A percentile compares a stretch with the other conserved stretches of the same genome.
Conservation (phyloP, 2,888 invertebrate species). For the Chirona hameri region DNA sequence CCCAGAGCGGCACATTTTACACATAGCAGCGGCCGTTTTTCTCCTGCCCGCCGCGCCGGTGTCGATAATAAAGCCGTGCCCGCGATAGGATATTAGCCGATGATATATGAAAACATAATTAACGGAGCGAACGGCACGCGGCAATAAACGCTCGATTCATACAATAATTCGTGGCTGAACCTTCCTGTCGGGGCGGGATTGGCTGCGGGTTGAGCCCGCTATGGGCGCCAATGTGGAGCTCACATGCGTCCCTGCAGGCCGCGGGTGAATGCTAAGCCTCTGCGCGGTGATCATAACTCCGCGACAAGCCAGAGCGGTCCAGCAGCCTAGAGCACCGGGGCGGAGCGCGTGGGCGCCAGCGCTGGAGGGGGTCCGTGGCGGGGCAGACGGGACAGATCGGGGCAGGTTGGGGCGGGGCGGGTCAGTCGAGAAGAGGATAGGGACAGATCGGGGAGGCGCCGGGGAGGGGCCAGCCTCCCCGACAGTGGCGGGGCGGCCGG, state of each 20-base stretch:
- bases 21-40: neutral
- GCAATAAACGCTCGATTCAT: slow-evolving; percentile 14
- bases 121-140: neutral
- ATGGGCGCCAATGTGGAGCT: neutral
- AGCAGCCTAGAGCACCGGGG: neutral
- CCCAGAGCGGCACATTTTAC: neutral
- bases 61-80: slow-evolving; percentile 9
- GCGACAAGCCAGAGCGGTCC: neutral
- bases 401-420: neutral
- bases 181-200: neutral
- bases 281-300: too few species aligned
- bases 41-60: neutral
- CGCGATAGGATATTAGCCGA: slow-evolving; percentile 11
- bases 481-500: neutral
- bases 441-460: neutral
- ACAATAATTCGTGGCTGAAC: neutral
- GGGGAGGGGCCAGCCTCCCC: neutral
- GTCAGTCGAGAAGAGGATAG: neutral
- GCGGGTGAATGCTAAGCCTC: too few species aligned
- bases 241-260: too few species aligned
- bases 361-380: neutral
- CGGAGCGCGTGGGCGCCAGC: neutral
- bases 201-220: neutral
- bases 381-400: too few species aligned
- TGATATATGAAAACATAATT: slow-evolving; percentile 29